Evolutionary conservation across 2,797 vertebrate species (phyloP), one percentile per base, ranked within the genome.

Genomic region (Gambusia yucatana): DNA sequence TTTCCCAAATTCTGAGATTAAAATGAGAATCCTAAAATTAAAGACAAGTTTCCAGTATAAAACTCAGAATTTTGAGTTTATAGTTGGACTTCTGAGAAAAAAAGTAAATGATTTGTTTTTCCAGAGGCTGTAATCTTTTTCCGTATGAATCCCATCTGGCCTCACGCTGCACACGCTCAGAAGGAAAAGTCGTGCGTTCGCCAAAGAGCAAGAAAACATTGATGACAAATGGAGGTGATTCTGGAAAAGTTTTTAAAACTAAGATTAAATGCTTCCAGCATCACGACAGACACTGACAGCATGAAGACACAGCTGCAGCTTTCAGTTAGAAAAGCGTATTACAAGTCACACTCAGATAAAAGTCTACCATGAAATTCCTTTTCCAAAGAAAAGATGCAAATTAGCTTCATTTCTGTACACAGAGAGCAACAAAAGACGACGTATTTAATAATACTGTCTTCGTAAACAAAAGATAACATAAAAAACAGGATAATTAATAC

Each of bases 361-460:
- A 93, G 82, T 91, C 87, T 93, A 93, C 84, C 61, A 80, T 92
- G 81, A 82, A 85, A 88, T 76, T 90, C 88, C 88, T 93, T 93
- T 93, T 93, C 90, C 87, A 93, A 90, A 92, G 91, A 94, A 93
- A 94, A 93, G 84, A 93, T 71, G 57, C 71, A 86, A 89, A 91
- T 88, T 89, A 93, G 79, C 80, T 88, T 88, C 82, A 77, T 76
- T 88, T 87, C 86, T 94, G 92, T 88, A 93, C 85, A 94, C 72
- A 85, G 82, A 76, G 39, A 46, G 13, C 13, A 57, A 80, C 50
- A 82, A 55, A 83, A 79, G 61, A 90, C 77, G 72, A 11, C 28
- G 77, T 74, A 84, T 87, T 86, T 30, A 65, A 85, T 80, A 89
- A 91, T 78, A 82, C 76, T 82, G 85, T 89, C 86, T 87, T 82